phyloP scores from a whole-genome alignment of 2,113 vertebrate genomes.

The Pardalotus punctatus region DNA sequence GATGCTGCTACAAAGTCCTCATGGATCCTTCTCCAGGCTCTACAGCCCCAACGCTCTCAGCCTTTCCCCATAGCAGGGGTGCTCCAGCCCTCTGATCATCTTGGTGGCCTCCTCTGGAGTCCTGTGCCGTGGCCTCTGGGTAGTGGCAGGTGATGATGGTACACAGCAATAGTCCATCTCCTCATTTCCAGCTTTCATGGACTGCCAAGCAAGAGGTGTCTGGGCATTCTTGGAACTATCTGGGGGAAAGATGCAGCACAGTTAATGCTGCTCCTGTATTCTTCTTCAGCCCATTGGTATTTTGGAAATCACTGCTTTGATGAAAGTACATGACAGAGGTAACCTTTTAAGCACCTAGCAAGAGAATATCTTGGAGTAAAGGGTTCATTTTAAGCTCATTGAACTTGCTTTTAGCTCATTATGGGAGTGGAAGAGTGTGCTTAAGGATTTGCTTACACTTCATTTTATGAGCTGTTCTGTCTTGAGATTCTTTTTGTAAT shows the following conservation, averaged over 20 bases:
- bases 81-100: not conserved
- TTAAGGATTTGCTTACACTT: conserved; percentile 24
- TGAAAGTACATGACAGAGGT: not conserved
- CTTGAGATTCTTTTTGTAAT: conserved; percentile 14
- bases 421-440: not conserved
- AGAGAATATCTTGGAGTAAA: not conserved
- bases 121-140: not conserved
- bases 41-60: not conserved
- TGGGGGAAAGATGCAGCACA: not conserved
- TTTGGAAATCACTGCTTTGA: conserved; percentile 1
- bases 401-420: not conserved
- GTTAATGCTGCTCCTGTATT: not conserved
- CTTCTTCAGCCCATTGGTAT: not conserved
- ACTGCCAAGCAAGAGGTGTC: not conserved
- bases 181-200: not conserved
- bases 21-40: not conserved
- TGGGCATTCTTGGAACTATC: not conserved
- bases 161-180: not conserved
- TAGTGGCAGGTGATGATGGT: not conserved
- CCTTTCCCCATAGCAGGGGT: not conserved
- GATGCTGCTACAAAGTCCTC: not conserved
- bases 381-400: not conserved
- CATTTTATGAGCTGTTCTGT: not conserved
- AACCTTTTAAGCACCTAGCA: conserved; percentile 6
- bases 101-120: not conserved